Conservation (phyloP, 2,888 invertebrate species). For the Phengaris alcon region DNA sequence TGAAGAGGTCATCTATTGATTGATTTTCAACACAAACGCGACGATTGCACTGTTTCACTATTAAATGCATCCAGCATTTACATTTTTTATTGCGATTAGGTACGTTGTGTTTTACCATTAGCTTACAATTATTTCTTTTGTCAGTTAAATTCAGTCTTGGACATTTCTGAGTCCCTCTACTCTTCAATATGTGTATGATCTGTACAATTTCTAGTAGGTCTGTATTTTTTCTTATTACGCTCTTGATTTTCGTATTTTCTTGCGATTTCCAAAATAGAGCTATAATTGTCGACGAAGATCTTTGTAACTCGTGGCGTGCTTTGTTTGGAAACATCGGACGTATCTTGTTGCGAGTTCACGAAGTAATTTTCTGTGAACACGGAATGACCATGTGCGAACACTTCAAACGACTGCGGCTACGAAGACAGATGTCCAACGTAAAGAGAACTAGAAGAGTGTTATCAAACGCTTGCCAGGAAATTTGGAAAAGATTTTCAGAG, state of each 20-base stretch:
- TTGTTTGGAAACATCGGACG: not conserved
- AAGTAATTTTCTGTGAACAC: constrained; percentile 3
- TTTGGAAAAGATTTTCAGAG: not conserved
- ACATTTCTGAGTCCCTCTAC: not conserved
- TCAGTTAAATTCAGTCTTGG: not conserved
- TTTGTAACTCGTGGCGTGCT: not conserved
- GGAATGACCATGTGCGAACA: constrained; percentile 17
- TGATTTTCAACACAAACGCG: constrained; percentile 11
- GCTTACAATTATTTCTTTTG: not conserved
- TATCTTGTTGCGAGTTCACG: not conserved
- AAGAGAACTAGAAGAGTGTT: not conserved
- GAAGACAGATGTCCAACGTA: not conserved
- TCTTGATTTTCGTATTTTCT: constrained; percentile 9
- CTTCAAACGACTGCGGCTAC: not conserved
- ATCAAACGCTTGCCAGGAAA: not conserved
- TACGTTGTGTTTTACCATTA: constrained; percentile 1
- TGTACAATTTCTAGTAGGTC: not conserved
- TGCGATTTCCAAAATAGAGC: constrained; percentile 6
- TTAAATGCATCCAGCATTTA: not conserved
- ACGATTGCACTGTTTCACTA: not conserved
- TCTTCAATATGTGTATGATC: constrained; percentile 19
- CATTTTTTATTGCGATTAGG: not conserved
- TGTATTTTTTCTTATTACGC: constrained; percentile 6
- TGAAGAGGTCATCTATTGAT: constrained; percentile 13
- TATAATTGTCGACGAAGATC: not conserved